Conservation (phyloP, 2,797 vertebrate genomes). For the Enoplosus armatus region DNA sequence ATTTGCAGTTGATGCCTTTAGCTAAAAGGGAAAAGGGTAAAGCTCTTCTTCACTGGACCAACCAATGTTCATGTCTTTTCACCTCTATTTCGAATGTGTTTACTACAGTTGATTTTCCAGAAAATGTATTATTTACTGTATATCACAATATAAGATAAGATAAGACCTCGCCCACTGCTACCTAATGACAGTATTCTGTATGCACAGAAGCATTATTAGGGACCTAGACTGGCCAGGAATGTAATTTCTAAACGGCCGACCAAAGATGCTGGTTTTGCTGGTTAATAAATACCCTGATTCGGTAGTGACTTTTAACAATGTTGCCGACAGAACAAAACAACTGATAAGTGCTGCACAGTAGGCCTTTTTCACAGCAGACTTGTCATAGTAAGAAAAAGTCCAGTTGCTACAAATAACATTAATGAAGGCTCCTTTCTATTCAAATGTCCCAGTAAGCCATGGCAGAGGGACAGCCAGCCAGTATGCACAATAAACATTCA, state of each 20-base stretch:
- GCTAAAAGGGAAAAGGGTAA: neutral
- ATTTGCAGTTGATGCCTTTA: neutral
- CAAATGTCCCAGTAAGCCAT: neutral
- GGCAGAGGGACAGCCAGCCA: neutral
- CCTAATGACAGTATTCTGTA: neutral
- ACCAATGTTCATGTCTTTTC: neutral
- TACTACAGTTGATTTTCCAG: neutral
- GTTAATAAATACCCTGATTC: neutral
- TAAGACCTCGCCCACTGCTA: neutral
- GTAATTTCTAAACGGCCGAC: neutral
- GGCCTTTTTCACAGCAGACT: neutral
- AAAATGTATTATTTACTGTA: neutral
- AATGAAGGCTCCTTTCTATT: neutral
- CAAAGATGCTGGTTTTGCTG: neutral
- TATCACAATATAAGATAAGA: neutral
- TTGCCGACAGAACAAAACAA: neutral
- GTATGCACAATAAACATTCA: neutral
- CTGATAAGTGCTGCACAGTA: neutral
- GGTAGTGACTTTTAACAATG: neutral
- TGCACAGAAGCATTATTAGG: neutral
- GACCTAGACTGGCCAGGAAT: neutral
- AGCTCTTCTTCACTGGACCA: neutral
- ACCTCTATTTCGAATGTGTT: neutral
- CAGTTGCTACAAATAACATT: conserved; percentile 1
- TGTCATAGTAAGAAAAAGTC: neutral